Percentiles rank a stretch among this genome's conserved stretches.
phyloP scores from a whole-genome alignment of 2,888 invertebrate species.

The Pristionchus fissidentatus region DNA sequence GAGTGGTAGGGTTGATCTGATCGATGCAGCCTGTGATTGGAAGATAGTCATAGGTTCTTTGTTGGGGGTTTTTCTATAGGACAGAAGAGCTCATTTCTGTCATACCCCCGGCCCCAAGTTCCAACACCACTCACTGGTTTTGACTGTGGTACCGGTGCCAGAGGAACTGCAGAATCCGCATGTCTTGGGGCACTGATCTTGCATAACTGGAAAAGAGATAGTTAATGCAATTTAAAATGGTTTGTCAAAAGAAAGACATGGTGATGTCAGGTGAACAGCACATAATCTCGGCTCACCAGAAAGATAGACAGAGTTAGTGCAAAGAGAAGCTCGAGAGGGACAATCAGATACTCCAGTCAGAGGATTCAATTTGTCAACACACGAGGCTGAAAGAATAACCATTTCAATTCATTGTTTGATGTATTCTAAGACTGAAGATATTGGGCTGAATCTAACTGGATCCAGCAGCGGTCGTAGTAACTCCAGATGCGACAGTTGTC shows the following conservation, averaged over 20 bases:
- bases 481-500: neutral
- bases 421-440: too few species aligned
- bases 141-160: neutral
- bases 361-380: conserved; percentile 29
- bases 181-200: conserved; percentile 36
- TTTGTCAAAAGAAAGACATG: too few species aligned
- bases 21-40: neutral
- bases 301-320: conserved; percentile 36
- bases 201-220: neutral
- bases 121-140: neutral
- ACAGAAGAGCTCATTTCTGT: too few species aligned
- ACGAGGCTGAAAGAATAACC: too few species aligned
- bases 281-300: too few species aligned
- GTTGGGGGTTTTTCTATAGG: too few species aligned
- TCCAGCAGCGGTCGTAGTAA: neutral
- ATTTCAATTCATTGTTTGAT: too few species aligned
- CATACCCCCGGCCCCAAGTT: too few species aligned
- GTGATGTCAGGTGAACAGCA: too few species aligned
- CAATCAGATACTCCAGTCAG: conserved; percentile 41
- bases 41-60: too few species aligned
- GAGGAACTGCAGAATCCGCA: conserved; percentile 25
- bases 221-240: neutral
- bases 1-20: neutral
- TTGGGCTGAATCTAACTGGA: neutral
- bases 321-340: conserved; percentile 19